Base-by-base conservation (phyloP, 1,140 invertebrate genomes). In the Centruroides vittatus region DNA sequence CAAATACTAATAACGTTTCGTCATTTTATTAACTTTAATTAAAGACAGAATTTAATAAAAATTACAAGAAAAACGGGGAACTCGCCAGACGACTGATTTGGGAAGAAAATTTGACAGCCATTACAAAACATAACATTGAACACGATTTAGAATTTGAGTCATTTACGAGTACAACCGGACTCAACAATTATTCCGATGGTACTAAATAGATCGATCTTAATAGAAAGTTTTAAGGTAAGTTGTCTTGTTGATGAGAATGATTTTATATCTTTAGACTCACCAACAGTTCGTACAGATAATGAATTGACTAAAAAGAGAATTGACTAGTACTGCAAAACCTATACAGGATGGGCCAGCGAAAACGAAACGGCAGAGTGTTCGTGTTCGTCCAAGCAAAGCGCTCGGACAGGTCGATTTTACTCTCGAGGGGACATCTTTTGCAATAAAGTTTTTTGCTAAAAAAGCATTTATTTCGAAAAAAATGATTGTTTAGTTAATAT, bases 181-280 rank as follows among this genome's bases (percentile, higher is more conserved):
- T 74, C 61, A 75, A 76, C 63, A 64, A 71, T 50, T 74, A 67
- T 47, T 66, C 70, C 46, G 73, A 75, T 36, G 59, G 62, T 23
- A 23, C 23, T 64, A 61, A 60, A 46, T 35, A 3, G 3, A n/a
- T 13, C 3, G 35, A 7, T 6, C 10, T 0, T 23, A 13, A 3
- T 13, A 48, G 0, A 23, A 1, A 41, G 5, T 41, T 5, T 41
- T 41, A 8, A 8, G 23, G 23, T 23, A 23, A 23, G 23, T 23
- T 23, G 23, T 23, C 23, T 23, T 23, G 23, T 23, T 23, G 23
- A 23, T 23, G 2, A 23, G 23, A 23, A 23, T 23, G 23, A 23
- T 23, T 23, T 23, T 23, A 23, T 23, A 11, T 61, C 68, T 55
- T 4, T 47, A 70, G 69, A 53, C 47, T 9, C 58, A 62, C 54